phyloP scores from a whole-genome alignment of 1,140 invertebrate genomes.

The Pseudomyrmex concolor region DNA sequence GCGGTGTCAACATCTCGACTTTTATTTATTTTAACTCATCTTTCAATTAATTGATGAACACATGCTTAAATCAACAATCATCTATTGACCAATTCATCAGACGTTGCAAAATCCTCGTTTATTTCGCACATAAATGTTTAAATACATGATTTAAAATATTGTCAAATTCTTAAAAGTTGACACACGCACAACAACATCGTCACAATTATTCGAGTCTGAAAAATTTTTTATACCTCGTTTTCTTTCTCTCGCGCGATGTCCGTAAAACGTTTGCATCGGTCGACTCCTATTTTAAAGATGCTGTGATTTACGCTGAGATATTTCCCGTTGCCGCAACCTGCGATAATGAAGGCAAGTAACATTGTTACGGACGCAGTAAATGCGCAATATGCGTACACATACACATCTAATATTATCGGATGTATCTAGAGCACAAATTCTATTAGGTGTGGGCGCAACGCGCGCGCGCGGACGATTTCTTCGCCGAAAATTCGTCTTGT shows the following conservation, averaged over 20 bases:
- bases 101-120: no score
- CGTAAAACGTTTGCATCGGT: constrained; percentile 93
- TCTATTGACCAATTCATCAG: no score
- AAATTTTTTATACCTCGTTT: constrained; percentile 89
- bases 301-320: constrained; percentile 94
- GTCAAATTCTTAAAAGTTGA: no score
- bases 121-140: no score
- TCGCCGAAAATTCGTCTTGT: background rate
- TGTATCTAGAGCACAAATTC: background rate
- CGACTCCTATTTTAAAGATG: constrained; percentile 94
- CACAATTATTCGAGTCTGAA: no score
- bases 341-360: constrained; percentile 48
- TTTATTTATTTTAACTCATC: no score
- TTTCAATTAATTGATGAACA: no score
- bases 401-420: background rate
- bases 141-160: no score
- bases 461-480: background rate
- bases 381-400: no score
- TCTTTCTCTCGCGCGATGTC: constrained; percentile 91
- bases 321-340: constrained; percentile 97
- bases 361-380: background rate
- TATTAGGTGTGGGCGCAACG: background rate
- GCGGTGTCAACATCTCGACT: no score
- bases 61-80: no score
- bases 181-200: no score